Evolutionary conservation across 2,888 invertebrate species (phyloP).

Genomic region (Ochropleura plecta): DNA sequence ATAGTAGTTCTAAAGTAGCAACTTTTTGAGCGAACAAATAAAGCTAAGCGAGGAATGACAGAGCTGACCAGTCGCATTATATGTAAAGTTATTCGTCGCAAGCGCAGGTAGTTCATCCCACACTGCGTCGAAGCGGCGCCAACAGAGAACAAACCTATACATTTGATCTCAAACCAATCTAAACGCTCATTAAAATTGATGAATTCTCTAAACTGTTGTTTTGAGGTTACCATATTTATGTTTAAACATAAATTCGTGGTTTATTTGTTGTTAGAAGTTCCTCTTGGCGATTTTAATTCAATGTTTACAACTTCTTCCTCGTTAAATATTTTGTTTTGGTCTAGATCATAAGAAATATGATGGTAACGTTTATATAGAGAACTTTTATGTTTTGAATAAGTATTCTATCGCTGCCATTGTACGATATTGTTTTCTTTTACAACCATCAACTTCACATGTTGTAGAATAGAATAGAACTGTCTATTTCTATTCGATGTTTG

Average conservation of each 20-base stretch:
- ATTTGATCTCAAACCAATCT: constrained; percentile 66
- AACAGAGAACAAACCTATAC: constrained; percentile 56
- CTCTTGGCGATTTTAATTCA: constrained; percentile 44
- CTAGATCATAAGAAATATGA: constrained; percentile 34
- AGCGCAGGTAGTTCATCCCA: constrained; percentile 71
- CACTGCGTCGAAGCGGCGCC: constrained; percentile 69
- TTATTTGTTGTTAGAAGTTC: constrained; percentile 50
- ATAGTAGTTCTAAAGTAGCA: constrained; percentile 37
- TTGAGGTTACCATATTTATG: constrained; percentile 60
- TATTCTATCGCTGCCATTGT: constrained; percentile 9
- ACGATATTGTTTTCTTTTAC: neutral
- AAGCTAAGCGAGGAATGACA: constrained; percentile 57
- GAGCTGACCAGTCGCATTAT: constrained; percentile 59
- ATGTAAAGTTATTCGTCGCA: constrained; percentile 67
- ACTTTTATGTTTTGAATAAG: constrained; percentile 11
- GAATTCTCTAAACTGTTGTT: constrained; percentile 64
- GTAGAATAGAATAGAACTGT: too few species aligned
- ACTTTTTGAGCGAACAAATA: constrained; percentile 27
- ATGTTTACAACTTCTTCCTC: constrained; percentile 47
- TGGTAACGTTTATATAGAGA: neutral
- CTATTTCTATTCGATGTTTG: too few species aligned
- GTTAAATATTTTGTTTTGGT: constrained; percentile 47
- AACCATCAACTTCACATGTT: neutral
- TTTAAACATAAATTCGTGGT: constrained; percentile 41
- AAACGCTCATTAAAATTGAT: constrained; percentile 68